Base-by-base conservation (phyloP, 2,113 vertebrate genomes). In the Carassius auratus region DNA sequence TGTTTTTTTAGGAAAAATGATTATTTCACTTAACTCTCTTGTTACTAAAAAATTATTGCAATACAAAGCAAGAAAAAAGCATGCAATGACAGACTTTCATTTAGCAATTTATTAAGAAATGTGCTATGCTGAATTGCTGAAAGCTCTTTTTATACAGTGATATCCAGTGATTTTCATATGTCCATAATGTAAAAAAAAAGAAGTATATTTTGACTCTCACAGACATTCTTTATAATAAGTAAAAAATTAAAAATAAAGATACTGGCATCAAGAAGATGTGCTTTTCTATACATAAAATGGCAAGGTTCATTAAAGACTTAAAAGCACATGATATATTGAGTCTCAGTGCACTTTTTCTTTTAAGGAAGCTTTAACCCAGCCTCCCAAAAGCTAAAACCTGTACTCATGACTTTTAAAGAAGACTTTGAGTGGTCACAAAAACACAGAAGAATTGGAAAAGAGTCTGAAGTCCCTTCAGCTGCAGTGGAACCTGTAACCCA, bases 311-410 rank as follows among this genome's bases (percentile, higher is more conserved):
- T 36, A 62, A 61, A 59, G 23, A 55, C 52, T 81, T n/a, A 79
- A 45, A 85, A 23, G 64, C 73, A 85, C 74, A 68, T 26, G 8
- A 68, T 86, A 78, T 48, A 78, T 26, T n/a, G 52, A 61, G 42
- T 61, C 48, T 84, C 71, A 71, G 81, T 84, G 52, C 82, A 81
- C 36, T 50, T 84, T 84, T 50, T 62, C 59, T 84, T 42, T 88
- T 42, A 38, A 42, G 45, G 30, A 48, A 77, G 69, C 68, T 61
- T 45, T 19, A 26, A 57, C 52, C 17, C 80, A 38, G 66, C 5
- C 38, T 7, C 66, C 64, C 50, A 42, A 73, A 71, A 57, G 12
- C 23, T 83, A 55, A 9, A 30, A 80, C 55, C 68, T 84, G 66
- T 86, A 38, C 80, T 79, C 69, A 59, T 74, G 52, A 87, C 23